Evolutionary conservation across 2,797 vertebrate genomes (phyloP).

Genomic region (Ctenopoma kingsleyae): DNA sequence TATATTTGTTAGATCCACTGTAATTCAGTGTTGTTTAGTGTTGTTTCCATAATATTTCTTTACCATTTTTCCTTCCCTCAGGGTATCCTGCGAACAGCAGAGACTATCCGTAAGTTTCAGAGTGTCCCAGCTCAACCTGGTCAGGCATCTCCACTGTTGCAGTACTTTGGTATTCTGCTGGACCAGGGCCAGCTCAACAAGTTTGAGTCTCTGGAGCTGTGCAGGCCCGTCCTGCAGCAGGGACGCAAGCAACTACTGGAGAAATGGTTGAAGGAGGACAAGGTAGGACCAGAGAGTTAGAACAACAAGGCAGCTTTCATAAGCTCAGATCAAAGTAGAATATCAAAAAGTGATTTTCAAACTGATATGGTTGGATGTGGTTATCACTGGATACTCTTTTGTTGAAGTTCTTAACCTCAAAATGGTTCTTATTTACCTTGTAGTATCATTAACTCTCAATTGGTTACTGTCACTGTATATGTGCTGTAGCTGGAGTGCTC

Average conservation of each 20-base stretch:
- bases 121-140: slow-evolving; percentile 91
- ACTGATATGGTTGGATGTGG: not conserved
- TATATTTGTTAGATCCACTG: not conserved
- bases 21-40: not conserved
- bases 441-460: not conserved
- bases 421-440: not conserved
- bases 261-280: slow-evolving; percentile 96
- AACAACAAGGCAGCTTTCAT: not conserved
- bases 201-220: slow-evolving; percentile 93
- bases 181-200: slow-evolving; percentile 95
- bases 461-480: slow-evolving; percentile 11
- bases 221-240: slow-evolving; percentile 92
- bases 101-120: slow-evolving; percentile 93
- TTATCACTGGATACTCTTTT: not conserved
- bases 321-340: not conserved
- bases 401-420: not conserved
- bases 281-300: slow-evolving; percentile 80
- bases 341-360: not conserved
- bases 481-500: slow-evolving; percentile 91
- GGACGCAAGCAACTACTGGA: slow-evolving; percentile 94
- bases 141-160: slow-evolving; percentile 92
- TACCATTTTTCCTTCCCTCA: slow-evolving; percentile 51
- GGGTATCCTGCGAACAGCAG: slow-evolving; percentile 92
- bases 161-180: slow-evolving; percentile 94
- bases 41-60: not conserved